Conservation (phyloP, 2,797 vertebrate species). For the Peromyscus melanophrys region DNA sequence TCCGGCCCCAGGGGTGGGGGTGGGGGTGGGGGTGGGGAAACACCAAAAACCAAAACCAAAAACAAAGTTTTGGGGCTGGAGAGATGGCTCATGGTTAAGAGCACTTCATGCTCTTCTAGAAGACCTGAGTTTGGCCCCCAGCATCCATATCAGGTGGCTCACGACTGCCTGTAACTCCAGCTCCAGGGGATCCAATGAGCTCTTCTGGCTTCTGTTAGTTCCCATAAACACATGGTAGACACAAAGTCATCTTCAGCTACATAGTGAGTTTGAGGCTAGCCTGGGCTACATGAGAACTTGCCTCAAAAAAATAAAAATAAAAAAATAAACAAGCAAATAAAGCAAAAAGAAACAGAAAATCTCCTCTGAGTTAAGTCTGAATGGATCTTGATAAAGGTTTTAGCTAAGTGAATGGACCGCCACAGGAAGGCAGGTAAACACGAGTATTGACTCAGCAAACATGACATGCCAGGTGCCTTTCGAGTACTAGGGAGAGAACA, state of each 20-base stretch:
- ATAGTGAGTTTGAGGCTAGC: background rate
- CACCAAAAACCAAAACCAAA: too few species aligned
- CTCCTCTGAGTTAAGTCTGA: background rate
- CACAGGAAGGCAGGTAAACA: background rate
- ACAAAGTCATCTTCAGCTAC: background rate
- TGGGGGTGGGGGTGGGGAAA: too few species aligned
- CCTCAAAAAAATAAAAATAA: background rate
- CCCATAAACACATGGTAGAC: background rate
- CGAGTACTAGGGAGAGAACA: background rate
- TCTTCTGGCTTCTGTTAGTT: background rate
- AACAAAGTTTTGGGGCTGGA: background rate
- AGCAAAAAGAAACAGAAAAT: too few species aligned
- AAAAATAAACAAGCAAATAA: background rate
- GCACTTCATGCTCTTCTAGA: background rate
- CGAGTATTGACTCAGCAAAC: background rate
- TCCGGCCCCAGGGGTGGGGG: too few species aligned
- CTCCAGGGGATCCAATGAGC: background rate
- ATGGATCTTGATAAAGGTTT: background rate
- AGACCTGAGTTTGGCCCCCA: background rate
- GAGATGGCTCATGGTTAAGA: background rate
- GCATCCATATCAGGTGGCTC: background rate
- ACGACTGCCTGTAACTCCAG: background rate
- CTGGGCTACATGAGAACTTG: background rate
- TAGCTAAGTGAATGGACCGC: background rate
- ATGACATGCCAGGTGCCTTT: background rate